A percentile compares a stretch with the other conserved stretches of the same genome.
Evolutionary conservation across 2,888 invertebrate genomes (phyloP).

Genomic region (Scaeva pyrastri): DNA sequence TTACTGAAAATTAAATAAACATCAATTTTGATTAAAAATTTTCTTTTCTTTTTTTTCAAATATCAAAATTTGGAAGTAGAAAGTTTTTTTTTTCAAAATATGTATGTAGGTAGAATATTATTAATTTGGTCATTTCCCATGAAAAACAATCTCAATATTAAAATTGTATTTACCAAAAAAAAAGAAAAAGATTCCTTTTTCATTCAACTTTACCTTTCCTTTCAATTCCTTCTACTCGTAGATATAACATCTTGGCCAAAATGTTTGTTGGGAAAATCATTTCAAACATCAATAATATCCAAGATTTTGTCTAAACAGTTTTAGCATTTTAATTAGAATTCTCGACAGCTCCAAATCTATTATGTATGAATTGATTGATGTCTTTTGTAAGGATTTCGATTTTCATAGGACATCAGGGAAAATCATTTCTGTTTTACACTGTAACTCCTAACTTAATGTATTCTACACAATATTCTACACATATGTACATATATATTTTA

Average conservation of each 20-base stretch:
- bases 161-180: too few species aligned
- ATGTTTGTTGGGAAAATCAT: not conserved
- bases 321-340: conserved; percentile 45
- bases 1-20: too few species aligned
- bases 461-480: not conserved
- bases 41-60: too few species aligned
- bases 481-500: not conserved
- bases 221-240: not conserved
- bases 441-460: not conserved
- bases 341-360: not conserved
- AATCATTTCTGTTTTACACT: conserved; percentile 6
- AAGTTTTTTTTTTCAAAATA: too few species aligned
- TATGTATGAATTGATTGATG: conserved; percentile 19
- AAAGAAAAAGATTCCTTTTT: too few species aligned
- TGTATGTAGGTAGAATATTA: too few species aligned
- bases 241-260: not conserved
- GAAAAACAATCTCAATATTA: too few species aligned
- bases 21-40: too few species aligned
- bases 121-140: too few species aligned
- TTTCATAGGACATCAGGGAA: not conserved
- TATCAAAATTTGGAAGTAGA: too few species aligned
- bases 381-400: not conserved
- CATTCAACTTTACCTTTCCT: not conserved
- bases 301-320: not conserved
- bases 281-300: not conserved